Conservation (phyloP, 1,140 invertebrate genomes). For the Chrysomallon squamiferum region DNA sequence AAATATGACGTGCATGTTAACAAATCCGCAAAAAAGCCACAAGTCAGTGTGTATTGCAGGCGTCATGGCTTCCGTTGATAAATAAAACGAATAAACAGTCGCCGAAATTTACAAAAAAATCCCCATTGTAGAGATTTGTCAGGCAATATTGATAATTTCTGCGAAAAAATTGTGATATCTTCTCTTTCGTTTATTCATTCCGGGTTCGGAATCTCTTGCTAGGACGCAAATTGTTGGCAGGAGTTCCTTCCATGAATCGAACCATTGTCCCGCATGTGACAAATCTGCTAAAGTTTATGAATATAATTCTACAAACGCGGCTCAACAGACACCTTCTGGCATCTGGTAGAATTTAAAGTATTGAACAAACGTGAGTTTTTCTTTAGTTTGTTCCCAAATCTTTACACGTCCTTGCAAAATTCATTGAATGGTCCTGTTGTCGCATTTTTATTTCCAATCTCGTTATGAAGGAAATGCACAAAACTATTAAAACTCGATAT, state of each 20-base stretch:
- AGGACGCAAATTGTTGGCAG: slow-evolving; percentile 3
- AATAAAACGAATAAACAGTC: slow-evolving; percentile 2
- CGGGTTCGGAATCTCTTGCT: background rate
- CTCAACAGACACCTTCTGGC: slow-evolving; percentile 4
- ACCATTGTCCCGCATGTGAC: background rate
- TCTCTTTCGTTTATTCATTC: background rate
- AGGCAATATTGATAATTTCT: slow-evolving; percentile 10
- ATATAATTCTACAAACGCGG: slow-evolving; percentile 2
- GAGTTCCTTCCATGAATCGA: background rate
- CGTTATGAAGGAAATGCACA: too few species aligned
- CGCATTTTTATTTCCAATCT: too few species aligned
- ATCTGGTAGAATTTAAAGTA: too few species aligned
- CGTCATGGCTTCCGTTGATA: slow-evolving; percentile 4
- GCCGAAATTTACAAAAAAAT: background rate
- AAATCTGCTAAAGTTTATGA: background rate
- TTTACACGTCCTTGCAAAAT: too few species aligned
- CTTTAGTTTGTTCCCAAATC: too few species aligned
- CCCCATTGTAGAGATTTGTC: slow-evolving; percentile 1
- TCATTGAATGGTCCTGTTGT: too few species aligned
- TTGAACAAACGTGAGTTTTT: too few species aligned
- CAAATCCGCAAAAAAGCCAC: background rate
- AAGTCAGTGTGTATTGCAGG: slow-evolving; percentile 3
- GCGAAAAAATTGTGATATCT: background rate
- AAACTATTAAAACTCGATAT: too few species aligned
- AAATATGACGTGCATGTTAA: slow-evolving; percentile 1